phyloP scores from a whole-genome alignment of 2,888 invertebrate species.

The Amphipoea oculea region DNA sequence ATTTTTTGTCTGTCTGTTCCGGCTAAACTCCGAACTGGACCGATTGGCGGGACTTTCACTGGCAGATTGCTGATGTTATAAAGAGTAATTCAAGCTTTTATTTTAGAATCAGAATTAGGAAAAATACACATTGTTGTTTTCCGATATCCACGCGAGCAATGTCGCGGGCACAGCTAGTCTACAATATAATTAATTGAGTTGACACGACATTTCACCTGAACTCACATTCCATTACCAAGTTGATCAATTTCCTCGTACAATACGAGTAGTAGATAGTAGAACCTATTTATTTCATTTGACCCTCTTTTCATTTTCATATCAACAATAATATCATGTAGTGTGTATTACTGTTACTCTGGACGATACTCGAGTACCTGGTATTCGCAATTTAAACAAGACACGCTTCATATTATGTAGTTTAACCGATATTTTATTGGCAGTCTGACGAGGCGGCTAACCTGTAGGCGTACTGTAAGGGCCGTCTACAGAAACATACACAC shows the following conservation, averaged over 20 bases:
- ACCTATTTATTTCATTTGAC: neutral
- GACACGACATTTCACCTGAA: neutral
- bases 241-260: neutral
- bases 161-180: neutral
- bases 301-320: neutral
- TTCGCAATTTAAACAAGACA: slow-evolving; percentile 30
- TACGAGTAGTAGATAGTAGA: neutral
- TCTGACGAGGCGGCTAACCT: slow-evolving; percentile 61
- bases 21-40: neutral
- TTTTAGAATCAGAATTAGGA: neutral
- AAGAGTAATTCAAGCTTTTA: no score
- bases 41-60: no score
- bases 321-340: neutral
- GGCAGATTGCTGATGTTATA: no score
- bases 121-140: no score
- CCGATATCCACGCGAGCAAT: neutral
- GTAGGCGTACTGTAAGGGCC: slow-evolving; percentile 66
- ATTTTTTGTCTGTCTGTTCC: neutral
- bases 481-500: neutral
- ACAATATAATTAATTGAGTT: neutral
- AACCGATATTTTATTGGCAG: slow-evolving; percentile 65
- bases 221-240: neutral
- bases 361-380: neutral
- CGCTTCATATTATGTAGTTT: slow-evolving; percentile 37
- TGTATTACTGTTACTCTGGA: slow-evolving; percentile 3